phyloP scores from a whole-genome alignment of 2,113 vertebrate genomes.

The Heptranchias perlo region DNA sequence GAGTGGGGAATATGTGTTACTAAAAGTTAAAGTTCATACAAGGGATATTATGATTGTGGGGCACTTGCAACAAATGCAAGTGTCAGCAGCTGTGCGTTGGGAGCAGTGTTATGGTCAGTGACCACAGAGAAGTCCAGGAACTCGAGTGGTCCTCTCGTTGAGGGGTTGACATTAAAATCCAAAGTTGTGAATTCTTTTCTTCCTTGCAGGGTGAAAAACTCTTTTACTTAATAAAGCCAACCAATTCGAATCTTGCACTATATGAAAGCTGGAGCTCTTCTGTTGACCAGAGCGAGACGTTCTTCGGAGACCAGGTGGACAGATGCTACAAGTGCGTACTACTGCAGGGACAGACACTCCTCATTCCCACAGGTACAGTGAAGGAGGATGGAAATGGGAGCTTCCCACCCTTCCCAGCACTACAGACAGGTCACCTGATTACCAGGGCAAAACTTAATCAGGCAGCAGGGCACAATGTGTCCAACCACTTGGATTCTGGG shows the following conservation, averaged over 20 bases:
- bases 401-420: neutral
- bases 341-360: slow-evolving; percentile 88
- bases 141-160: neutral
- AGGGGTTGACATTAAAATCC: neutral
- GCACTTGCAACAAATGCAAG: neutral
- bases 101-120: neutral
- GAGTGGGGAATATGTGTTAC: neutral
- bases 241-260: slow-evolving; percentile 84
- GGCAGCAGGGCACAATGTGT: neutral
- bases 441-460: neutral
- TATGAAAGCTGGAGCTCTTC: slow-evolving; percentile 98
- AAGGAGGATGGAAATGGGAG: too few relatives aligned
- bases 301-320: slow-evolving; percentile 91
- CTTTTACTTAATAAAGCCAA: slow-evolving; percentile 97
- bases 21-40: neutral
- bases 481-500: neutral
- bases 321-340: slow-evolving; percentile 84
- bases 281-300: slow-evolving; percentile 93
- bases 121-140: too few relatives aligned
- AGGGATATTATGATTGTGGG: neutral
- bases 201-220: slow-evolving; percentile 85
- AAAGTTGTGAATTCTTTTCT: slow-evolving; percentile 34
- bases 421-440: neutral
- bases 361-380: slow-evolving; percentile 85
- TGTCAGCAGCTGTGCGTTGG: neutral